A percentile compares a stretch with the other conserved stretches of the same genome.
Evolutionary conservation across 37 sponge, comb jelly and placozoan genomes (phyloP).

Genomic region (Bolinopsis microptera): DNA sequence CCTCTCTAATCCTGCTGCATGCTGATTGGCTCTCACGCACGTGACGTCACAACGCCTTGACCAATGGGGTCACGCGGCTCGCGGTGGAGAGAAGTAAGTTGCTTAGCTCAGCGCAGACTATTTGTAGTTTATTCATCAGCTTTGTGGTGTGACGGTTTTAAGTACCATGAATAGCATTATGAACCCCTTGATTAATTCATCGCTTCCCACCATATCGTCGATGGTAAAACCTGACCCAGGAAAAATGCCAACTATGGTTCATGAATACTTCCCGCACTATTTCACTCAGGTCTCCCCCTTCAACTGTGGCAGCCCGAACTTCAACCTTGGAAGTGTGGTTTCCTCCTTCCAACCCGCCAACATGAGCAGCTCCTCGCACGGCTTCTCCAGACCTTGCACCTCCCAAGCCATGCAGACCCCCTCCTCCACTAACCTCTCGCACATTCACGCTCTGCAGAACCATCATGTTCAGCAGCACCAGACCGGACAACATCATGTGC

Average conservation of each 20-base stretch:
- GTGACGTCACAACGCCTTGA: constrained; percentile 54
- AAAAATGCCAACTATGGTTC: constrained; percentile 61
- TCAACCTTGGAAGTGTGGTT: constrained; percentile 44
- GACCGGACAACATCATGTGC: neutral
- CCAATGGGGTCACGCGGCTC: constrained; percentile 44
- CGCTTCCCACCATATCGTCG: constrained; percentile 12
- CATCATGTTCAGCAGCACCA: constrained; percentile 39
- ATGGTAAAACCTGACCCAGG: constrained; percentile 62
- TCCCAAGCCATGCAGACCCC: constrained; percentile 56
- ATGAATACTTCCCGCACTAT: constrained; percentile 61
- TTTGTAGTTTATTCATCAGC: constrained; percentile 65
- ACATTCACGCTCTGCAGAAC: constrained; percentile 29
- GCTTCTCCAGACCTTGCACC: constrained; percentile 19
- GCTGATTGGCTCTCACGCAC: constrained; percentile 63
- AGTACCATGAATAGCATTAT: constrained; percentile 61
- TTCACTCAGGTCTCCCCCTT: constrained; percentile 41
- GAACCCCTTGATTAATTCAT: constrained; percentile 64
- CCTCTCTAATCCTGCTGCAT: constrained; percentile 15
- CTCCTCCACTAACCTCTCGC: constrained; percentile 23
- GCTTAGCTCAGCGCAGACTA: constrained; percentile 27
- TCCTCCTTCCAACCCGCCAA: constrained; percentile 37
- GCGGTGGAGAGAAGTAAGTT: neutral
- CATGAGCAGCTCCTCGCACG: constrained; percentile 23
- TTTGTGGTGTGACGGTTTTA: neutral
- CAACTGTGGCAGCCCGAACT: constrained; percentile 50